Conservation (phyloP, 2,888 invertebrate genomes). For the Poecilus cupreus region DNA sequence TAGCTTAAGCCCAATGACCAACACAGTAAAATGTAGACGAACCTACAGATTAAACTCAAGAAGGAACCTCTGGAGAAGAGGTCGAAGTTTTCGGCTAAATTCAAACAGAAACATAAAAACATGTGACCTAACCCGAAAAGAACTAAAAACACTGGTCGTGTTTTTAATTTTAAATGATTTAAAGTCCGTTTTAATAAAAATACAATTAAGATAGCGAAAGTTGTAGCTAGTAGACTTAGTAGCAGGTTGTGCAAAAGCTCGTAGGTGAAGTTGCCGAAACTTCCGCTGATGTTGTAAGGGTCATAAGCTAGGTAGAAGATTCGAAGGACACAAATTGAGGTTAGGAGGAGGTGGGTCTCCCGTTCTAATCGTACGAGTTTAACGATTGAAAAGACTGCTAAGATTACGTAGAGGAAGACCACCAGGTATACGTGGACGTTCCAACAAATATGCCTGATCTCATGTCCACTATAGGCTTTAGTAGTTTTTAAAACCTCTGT, state of each 20-base stretch:
- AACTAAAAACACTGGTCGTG: constrained; percentile 85
- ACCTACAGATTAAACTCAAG: constrained; percentile 86
- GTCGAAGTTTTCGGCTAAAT: constrained; percentile 81
- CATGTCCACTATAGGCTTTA: constrained; percentile 68
- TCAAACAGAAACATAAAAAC: constrained; percentile 86
- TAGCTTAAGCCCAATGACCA: constrained; percentile 89
- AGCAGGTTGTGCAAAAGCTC: constrained; percentile 90
- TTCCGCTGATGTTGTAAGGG: constrained; percentile 91
- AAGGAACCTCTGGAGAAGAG: constrained; percentile 73
- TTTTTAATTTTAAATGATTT: constrained; percentile 80
- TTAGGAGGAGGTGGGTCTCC: constrained; percentile 87
- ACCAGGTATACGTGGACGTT: constrained; percentile 92
- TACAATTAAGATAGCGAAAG: constrained; percentile 90
- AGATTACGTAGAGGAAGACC: constrained; percentile 87
- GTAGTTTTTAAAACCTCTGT: constrained; percentile 68
- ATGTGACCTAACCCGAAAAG: constrained; percentile 87
- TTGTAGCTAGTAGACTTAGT: constrained; percentile 90
- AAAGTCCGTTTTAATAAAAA: constrained; percentile 89
- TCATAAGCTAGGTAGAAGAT: constrained; percentile 93
- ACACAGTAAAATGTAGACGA: constrained; percentile 90
- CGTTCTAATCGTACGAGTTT: constrained; percentile 91
- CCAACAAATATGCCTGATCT: constrained; percentile 91
- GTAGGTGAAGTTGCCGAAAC: constrained; percentile 83
- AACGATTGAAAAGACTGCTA: constrained; percentile 90
- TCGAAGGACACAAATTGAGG: constrained; percentile 86